Percentiles rank a stretch among this genome's conserved stretches.
Conservation (phyloP, 2,888 invertebrate genomes). For the Callyntrura sp. region DNA sequence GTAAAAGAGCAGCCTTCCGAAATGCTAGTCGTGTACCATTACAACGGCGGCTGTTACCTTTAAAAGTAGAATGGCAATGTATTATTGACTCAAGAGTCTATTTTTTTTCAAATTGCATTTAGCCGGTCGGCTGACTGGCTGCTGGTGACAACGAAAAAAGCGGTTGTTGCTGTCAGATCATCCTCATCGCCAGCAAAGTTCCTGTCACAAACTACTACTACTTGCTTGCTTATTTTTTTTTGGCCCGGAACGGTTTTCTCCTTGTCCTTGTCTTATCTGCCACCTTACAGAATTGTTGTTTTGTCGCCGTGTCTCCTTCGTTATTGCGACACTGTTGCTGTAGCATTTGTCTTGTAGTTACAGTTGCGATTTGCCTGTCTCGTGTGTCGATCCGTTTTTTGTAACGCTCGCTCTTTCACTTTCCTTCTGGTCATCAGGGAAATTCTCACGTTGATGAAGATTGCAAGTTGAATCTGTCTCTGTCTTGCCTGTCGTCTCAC, state of each 20-base stretch:
- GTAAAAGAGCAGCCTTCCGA: not conserved
- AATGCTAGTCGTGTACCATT: not conserved
- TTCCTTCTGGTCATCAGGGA: not conserved
- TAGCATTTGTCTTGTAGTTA: not conserved
- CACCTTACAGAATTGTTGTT: not conserved
- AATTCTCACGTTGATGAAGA: slow-evolving; percentile 1
- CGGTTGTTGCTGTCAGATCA: not conserved
- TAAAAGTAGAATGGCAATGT: too few species aligned
- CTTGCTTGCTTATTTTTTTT: not conserved
- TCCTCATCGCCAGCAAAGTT: not conserved
- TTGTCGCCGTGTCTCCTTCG: not conserved
- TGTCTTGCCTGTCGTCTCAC: not conserved
- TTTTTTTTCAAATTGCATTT: too few species aligned
- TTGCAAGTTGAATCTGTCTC: not conserved
- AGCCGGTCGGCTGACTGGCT: too few species aligned
- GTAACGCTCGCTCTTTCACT: not conserved
- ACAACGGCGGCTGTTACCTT: not conserved
- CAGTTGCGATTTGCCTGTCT: not conserved
- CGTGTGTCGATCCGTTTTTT: not conserved
- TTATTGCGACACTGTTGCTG: too few species aligned
- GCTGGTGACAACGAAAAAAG: too few species aligned
- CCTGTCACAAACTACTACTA: not conserved
- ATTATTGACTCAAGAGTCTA: not conserved
- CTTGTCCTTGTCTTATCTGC: not conserved
- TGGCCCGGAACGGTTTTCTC: slow-evolving; percentile 4